Conservation (phyloP, 2,888 invertebrate species). For the Apomyelois bistriatella region DNA sequence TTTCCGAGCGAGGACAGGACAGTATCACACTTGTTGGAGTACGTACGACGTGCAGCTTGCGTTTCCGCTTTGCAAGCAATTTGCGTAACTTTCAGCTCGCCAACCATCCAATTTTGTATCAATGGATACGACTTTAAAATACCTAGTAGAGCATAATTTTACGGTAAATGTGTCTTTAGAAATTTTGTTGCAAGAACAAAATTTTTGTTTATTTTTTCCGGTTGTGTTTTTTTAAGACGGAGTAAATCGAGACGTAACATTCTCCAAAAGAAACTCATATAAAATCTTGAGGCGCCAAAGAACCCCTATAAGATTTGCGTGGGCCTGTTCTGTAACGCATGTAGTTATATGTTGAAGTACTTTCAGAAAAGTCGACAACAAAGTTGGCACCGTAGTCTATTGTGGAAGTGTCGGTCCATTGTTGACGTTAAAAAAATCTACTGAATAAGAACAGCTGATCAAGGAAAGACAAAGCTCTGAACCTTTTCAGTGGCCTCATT, state of each 20-base stretch:
- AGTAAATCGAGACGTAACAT: too few relatives aligned
- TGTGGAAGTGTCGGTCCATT: conserved; percentile 35
- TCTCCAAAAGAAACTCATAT: too few relatives aligned
- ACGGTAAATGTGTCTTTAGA: too few relatives aligned
- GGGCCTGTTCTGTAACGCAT: not conserved
- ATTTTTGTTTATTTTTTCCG: too few relatives aligned
- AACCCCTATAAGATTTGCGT: too few relatives aligned
- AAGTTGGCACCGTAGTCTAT: conserved; percentile 15
- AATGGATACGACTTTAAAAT: not conserved
- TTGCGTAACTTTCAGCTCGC: conserved; percentile 14
- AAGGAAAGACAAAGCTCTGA: conserved; percentile 55
- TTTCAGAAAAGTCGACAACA: conserved; percentile 1
- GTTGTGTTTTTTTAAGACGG: too few relatives aligned
- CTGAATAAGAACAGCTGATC: conserved; percentile 47
- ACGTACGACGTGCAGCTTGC: conserved; percentile 11
- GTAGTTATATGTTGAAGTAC: not conserved
- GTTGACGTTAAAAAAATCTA: conserved; percentile 3
- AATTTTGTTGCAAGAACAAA: too few relatives aligned
- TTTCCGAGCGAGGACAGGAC: not conserved
- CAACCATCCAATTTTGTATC: not conserved
- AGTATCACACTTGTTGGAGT: conserved; percentile 13
- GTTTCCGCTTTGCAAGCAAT: conserved; percentile 18
- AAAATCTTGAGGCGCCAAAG: too few relatives aligned
- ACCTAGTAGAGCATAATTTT: not conserved
- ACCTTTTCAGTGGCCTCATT: conserved; percentile 49